These are phyloP conservation scores for Acanthosepion lycidas DNA, from an alignment of 2,888 invertebrate species.

Conservation along the genomic window DNA sequence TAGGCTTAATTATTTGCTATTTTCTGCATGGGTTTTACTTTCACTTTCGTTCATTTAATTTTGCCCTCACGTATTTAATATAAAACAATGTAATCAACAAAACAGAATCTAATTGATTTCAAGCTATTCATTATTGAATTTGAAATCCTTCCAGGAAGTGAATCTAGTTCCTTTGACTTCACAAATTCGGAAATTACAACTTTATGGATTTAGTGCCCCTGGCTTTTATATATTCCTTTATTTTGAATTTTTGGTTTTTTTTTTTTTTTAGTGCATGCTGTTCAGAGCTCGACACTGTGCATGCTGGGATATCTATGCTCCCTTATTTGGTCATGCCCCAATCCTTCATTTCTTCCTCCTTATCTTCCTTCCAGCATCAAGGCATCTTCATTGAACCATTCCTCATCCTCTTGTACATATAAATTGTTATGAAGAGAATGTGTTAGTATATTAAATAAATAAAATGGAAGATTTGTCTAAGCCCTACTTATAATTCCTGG, in stretches of 20 bases:
- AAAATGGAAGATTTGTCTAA: neutral
- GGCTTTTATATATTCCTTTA: neutral
- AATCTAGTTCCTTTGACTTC: neutral
- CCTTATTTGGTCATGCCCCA: neutral
- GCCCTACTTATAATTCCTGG: neutral
- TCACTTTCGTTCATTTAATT: neutral
- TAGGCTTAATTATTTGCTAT: neutral
- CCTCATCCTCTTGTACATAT: neutral
- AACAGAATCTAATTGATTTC: neutral
- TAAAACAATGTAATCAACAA: no score
- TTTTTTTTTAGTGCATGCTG: neutral
- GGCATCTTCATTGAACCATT: constrained; percentile 4
- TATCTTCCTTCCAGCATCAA: neutral
- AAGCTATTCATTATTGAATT: neutral
- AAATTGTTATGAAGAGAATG: neutral
- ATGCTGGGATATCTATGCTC: neutral
- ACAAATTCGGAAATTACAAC: neutral
- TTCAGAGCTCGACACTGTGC: neutral
- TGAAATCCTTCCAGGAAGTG: neutral
- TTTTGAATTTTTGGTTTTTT: neutral
- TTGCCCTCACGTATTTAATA: neutral
- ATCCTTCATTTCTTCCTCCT: neutral
- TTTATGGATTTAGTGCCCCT: neutral
- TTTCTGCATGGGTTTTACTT: neutral
- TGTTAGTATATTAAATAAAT: neutral